Base-by-base conservation (phyloP, 2,797 vertebrate species). In the Macropodus opercularis region DNA sequence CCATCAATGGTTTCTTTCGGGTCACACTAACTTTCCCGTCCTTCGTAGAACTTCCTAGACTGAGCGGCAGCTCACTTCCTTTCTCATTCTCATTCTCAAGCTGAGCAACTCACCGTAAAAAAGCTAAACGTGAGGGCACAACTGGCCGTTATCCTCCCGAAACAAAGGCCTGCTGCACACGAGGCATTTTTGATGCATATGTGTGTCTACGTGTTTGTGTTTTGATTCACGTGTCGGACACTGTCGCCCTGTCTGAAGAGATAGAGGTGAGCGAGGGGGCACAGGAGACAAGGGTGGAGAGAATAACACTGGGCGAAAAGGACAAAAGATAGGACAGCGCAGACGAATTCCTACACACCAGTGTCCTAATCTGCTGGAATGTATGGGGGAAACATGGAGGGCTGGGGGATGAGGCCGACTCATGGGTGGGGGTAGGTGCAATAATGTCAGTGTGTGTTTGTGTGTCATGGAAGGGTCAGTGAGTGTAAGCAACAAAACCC, bases 301-400 rank as follows among this genome's bases (percentile, higher is more conserved):
- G 74, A 48, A 24, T 63, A 80, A 73, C 66, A 54, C 55, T 69
- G 77, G 68, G 51, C 72, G 50, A 71, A 77, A 74, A 62, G 27
- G 61, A 83, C 65, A 84, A 73, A 85, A 72, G 77, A 87, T 56
- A 49, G 53, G 63, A 79, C 56, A 57, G 68, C 56, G 46, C 11
- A 56, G 39, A 63, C 63, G 75, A 74, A 85, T 81, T 82, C 86
- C 83, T 48, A 43, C 13, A 72, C 69, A 53, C 49, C 15, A 0
- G 35, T 53, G 42, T 58, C 49, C 50, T 11, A 35, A 48, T 58
- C 65, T 66, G 71, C 7, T 65, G 85, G 85, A 87, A 83, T 79
- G 83, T 72, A 49, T 48, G 27, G 44, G 75, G 61, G 43, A 47
- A 80, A 68, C 75, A 77, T 24, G 36, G 63, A 7, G 58, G 73